Evolutionary conservation across 1,140 invertebrate species (phyloP).

Genomic region (Kradibia gibbosae): DNA sequence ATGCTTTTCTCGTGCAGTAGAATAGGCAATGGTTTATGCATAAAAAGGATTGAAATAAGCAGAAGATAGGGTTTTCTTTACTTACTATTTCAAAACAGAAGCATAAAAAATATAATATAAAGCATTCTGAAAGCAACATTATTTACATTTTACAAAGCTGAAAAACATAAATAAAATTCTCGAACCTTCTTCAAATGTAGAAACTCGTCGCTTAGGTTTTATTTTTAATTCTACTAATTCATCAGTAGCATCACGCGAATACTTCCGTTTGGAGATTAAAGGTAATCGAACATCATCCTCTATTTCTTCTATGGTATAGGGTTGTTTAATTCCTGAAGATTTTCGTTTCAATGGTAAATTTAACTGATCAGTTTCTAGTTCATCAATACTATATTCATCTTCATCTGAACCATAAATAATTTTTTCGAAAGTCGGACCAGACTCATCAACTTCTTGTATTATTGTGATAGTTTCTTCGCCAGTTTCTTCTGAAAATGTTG

Average conservation of each 20-base stretch:
- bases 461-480: constrained; percentile 82
- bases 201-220: constrained; percentile 64
- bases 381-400: constrained; percentile 74
- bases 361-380: constrained; percentile 76
- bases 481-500: constrained; percentile 81
- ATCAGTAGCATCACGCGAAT: constrained; percentile 71
- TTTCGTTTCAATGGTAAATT: constrained; percentile 70
- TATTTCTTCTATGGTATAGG: constrained; percentile 67
- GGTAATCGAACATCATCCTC: constrained; percentile 74
- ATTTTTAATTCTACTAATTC: constrained; percentile 76
- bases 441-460: constrained; percentile 79
- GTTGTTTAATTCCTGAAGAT: constrained; percentile 58
- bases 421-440: constrained; percentile 79
- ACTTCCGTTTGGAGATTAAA: constrained; percentile 72
- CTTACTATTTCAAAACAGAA: constrained; percentile 29
- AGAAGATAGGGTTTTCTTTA: constrained; percentile 11
- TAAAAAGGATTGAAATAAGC: background rate
- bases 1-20: constrained; percentile 65
- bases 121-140: constrained; percentile 33
- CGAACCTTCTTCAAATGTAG: constrained; percentile 79
- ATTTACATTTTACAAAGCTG: background rate
- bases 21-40: constrained; percentile 17
- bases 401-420: constrained; percentile 78
- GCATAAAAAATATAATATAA: background rate
- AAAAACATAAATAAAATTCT: background rate